Evolutionary conservation across 1,140 invertebrate species (phyloP), one percentile per base, ranked within the genome.

Genomic region (Zaprionus inermis): DNA sequence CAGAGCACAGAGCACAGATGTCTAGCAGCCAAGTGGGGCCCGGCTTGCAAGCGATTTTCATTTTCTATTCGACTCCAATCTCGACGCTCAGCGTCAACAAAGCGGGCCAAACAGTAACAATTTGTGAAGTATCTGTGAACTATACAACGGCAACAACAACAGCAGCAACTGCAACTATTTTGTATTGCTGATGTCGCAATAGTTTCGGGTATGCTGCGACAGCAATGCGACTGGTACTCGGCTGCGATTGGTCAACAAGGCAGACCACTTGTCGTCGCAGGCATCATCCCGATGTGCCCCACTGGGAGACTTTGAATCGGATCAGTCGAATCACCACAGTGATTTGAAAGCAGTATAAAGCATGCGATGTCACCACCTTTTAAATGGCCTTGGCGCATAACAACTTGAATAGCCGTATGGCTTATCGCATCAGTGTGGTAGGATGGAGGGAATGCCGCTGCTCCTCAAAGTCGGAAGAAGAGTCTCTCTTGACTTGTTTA

Each of bases 241-340:
- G 28, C 67, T 24, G n/a, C 32, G 74, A 80, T 63, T 71, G 57
- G 81, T 24, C 34, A 55, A 63, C 78, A 88, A 88, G 83, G 83
- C 80, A 88, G 83, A 89, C 83, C 84, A 89, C 84, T 88, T 89
- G 84, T 75, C 83, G 83, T 64, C 82, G 66, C 81, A 86, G 81
- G 82, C 60, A 69, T 16, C 38, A 51, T 51, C 16, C n/a, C 28
- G 54, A 16, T 56, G 32, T 44, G 38, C 38, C 1, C n/a, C 38
- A 44, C 38, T 44, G 38, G 38, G 38, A 44, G 38, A 44, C 7
- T 44, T 44, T 9, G 38, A 44, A 9, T 44, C 38, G n/a, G 38
- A 41, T 41, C 14, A 16, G 38, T n/a, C 38, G n/a, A 3, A 16
- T 41, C 2, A 41, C 14, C 5, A 38, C 6, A 2, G n/a, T 9